phyloP scores from a whole-genome alignment of 2,888 invertebrate genomes.

The Pyrrhia umbra region DNA sequence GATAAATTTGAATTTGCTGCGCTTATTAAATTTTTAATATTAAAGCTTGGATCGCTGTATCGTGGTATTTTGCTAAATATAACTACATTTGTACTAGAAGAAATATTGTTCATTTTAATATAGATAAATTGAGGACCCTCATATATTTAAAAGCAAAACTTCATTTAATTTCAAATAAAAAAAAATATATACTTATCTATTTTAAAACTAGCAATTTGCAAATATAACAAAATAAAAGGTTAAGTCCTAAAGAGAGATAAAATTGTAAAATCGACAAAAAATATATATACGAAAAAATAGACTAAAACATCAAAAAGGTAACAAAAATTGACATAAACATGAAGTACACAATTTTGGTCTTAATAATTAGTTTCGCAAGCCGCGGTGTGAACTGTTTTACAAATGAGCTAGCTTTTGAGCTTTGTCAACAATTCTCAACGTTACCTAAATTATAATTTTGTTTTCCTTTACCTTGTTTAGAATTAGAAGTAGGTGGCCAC shows the following conservation, averaged over 20 bases:
- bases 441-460: constrained; percentile 30
- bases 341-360: constrained; percentile 1
- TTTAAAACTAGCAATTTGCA: no score
- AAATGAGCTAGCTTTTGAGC: constrained; percentile 25
- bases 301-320: no score
- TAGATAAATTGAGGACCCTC: not conserved
- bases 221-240: no score
- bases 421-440: constrained; percentile 19
- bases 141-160: not conserved
- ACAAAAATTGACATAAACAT: constrained; percentile 18
- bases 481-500: no score
- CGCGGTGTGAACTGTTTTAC: constrained; percentile 25
- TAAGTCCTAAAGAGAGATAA: no score
- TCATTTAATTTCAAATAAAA: no score
- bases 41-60: constrained; percentile 18
- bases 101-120: not conserved
- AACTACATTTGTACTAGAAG: not conserved
- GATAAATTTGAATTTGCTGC: constrained; percentile 44
- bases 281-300: not conserved
- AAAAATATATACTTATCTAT: no score
- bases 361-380: constrained; percentile 11
- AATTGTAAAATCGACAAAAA: no score
- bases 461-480: constrained; percentile 5
- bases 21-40: constrained; percentile 52
- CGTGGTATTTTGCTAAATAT: constrained; percentile 21